Evolutionary conservation across 2,113 vertebrate genomes (phyloP).

Genomic region (Daphoenositta chrysoptera): DNA sequence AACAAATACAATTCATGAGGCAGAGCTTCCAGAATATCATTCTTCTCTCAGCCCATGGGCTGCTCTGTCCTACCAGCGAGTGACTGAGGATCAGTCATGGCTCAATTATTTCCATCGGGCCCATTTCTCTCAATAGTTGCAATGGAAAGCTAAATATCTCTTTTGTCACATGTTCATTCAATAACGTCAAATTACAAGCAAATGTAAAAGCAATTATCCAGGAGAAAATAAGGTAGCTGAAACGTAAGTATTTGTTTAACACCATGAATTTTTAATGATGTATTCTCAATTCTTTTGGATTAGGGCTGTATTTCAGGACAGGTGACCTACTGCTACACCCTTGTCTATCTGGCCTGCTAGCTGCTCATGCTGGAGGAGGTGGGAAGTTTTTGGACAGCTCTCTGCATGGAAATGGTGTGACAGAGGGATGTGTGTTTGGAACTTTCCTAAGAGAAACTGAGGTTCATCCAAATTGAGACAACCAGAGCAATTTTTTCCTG

Average conservation of each 20-base stretch:
- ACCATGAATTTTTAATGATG: background rate
- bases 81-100: fast-evolving
- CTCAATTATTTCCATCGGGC: background rate
- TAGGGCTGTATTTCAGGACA: background rate
- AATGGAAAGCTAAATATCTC: background rate
- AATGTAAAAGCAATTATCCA: background rate
- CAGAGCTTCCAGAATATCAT: background rate
- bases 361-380: fast-evolving
- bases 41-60: background rate
- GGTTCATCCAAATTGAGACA: background rate
- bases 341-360: background rate
- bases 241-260: conserved; percentile 28
- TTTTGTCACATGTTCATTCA: background rate
- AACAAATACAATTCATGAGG: background rate
- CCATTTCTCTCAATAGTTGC: background rate
- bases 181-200: background rate
- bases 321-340: background rate
- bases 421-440: background rate
- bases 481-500: background rate
- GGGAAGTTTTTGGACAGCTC: background rate
- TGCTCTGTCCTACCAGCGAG: background rate
- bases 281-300: background rate
- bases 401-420: background rate
- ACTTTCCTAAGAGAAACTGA: background rate
- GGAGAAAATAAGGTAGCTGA: conserved; percentile 1